Base-by-base conservation (phyloP, 92 coral and sea anemone genomes). In the Galaxea fascicularis region DNA sequence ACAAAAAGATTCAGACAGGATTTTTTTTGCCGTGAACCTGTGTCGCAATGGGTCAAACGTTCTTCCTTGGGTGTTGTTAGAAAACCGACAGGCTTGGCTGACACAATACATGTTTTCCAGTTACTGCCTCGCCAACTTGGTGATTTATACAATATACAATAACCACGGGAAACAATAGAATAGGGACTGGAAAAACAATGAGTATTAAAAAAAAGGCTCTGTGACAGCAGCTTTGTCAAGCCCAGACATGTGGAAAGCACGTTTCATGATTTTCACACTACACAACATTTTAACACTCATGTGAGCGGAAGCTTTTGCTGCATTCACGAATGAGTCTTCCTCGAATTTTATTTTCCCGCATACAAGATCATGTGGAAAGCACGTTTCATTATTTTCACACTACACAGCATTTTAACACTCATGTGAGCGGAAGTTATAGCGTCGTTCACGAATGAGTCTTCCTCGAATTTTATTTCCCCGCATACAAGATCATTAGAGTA, bases 181-280 rank as follows among this genome's bases (percentile, higher is more conserved):
- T 7, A 1, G 12, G 14, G 51, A 46, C 46, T 65, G 66, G 4
- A 69, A 65, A 31, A 28, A 4, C 74, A 51, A 26, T 24, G 63
- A 27, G 54, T 15, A 79, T 62, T 28, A 80, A 16, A 66, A 65
- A 78, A 71, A 78, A 79, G 58, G n/a, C 56, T 71, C 44, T 39
- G 74, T 70, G 59, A 71, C 60, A 47, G 4, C 41, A 8, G 8
- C 21, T 56, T 56, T 0, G 62, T 21, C 65, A 60, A 54, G 51
- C 20, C 20, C 15, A 14, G 24, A 15, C 81, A 35, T 49, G 16
- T 74, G 27, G 9, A 74, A 51, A 51, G 46, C 45, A 59, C 71
- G 71, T 65, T 65, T 15, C 15, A 49, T 49, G 6, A 2, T 6
- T 35, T 2, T 2, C 54, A 10, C 54, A 49, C 10, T 15, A 29